Evolutionary conservation across 1,140 invertebrate genomes (phyloP).

Genomic region (Drosophila serrata): DNA sequence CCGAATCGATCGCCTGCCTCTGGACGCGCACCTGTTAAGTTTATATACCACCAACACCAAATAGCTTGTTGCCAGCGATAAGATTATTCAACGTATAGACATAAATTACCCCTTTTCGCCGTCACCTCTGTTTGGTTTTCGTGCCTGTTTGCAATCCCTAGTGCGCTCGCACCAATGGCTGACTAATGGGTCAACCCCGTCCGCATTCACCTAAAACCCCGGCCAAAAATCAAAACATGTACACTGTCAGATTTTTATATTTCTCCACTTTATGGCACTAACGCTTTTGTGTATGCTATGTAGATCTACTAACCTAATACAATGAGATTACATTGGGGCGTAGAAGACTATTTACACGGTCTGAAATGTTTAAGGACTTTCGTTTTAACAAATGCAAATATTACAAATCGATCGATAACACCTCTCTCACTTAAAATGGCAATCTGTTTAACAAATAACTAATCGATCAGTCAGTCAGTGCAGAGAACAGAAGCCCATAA

Average conservation of each 20-base stretch:
- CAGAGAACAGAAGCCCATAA: neutral
- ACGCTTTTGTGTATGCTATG: conserved; percentile 34
- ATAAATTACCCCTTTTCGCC: conserved; percentile 54
- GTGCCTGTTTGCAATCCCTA: conserved; percentile 17
- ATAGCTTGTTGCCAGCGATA: conserved; percentile 69
- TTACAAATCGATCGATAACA: conserved; percentile 1
- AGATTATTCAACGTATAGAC: conserved; percentile 68
- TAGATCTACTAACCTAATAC: conserved; percentile 40
- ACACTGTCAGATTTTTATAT: conserved; percentile 64
- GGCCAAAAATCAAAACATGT: conserved; percentile 20
- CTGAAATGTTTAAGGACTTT: conserved; percentile 7
- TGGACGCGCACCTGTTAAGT: conserved; percentile 69
- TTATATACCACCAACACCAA: conserved; percentile 65
- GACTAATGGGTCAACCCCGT: conserved; percentile 47
- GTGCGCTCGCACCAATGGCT: conserved; percentile 52
- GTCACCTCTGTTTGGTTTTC: conserved; percentile 24
- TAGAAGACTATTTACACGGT: conserved; percentile 27
- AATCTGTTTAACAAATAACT: neutral
- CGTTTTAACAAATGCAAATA: conserved; percentile 10
- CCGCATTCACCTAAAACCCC: neutral
- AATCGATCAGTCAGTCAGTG: conserved; percentile 9
- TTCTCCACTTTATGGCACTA: conserved; percentile 74
- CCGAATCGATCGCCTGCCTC: conserved; percentile 48
- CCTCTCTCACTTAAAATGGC: conserved; percentile 3
- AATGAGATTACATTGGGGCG: conserved; percentile 73